Percentiles rank a stretch among this genome's conserved stretches.
phyloP scores from a whole-genome alignment of 2,888 invertebrate genomes.

The Eilema caniola region DNA sequence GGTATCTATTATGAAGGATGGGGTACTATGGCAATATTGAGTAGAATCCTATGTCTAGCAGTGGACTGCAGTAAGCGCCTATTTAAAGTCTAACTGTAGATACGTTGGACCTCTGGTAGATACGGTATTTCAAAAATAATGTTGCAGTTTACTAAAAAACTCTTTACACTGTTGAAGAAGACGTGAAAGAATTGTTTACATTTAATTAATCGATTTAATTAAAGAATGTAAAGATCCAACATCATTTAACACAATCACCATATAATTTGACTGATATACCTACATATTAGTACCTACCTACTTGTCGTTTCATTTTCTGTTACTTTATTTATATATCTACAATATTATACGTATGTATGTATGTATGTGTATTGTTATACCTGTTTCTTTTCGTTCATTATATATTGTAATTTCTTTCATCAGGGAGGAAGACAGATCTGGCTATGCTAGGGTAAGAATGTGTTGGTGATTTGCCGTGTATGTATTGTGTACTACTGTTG shows the following conservation, averaged over 20 bases:
- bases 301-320: constrained; percentile 44
- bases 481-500: constrained; percentile 58
- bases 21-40: no score
- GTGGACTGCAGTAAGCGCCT: no score
- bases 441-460: constrained; percentile 86
- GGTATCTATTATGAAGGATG: no score
- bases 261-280: constrained; percentile 24
- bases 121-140: no score
- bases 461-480: constrained; percentile 81
- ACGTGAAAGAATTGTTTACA: constrained; percentile 9
- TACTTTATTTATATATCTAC: constrained; percentile 52
- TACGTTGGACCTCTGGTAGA: no score
- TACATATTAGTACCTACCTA: constrained; percentile 21
- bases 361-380: constrained; percentile 49
- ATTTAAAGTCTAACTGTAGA: no score
- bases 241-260: constrained; percentile 53
- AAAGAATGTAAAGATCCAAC: constrained; percentile 17
- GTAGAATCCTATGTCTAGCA: no score
- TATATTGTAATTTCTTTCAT: constrained; percentile 83
- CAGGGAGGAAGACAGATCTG: constrained; percentile 87
- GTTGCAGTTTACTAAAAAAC: no score
- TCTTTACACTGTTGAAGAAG: not conserved
- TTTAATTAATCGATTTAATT: no score
- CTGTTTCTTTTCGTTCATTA: constrained; percentile 56
- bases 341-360: constrained; percentile 56